Evolutionary conservation across 2,888 invertebrate genomes (phyloP).

Genomic region (Eilema griseolum): DNA sequence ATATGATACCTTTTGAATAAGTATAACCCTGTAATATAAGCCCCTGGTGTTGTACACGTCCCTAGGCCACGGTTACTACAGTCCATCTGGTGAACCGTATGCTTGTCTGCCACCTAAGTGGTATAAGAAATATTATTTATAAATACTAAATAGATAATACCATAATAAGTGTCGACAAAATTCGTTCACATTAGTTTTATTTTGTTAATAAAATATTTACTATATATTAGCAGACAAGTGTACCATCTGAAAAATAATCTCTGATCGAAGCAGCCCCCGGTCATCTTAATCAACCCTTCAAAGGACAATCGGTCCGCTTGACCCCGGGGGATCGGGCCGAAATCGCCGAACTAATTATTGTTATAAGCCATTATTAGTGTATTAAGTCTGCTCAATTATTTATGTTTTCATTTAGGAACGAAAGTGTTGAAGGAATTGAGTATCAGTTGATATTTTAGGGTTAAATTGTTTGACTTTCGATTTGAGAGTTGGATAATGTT

Average conservation of each 20-base stretch:
- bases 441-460: background rate
- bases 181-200: background rate
- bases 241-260: constrained; percentile 38
- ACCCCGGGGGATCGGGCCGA: constrained; percentile 69
- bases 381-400: constrained; percentile 72
- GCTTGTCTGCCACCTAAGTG: too few relatives aligned
- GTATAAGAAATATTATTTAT: too few relatives aligned
- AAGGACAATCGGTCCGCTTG: constrained; percentile 82
- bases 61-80: too few relatives aligned
- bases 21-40: too few relatives aligned
- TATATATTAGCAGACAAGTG: background rate
- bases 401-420: constrained; percentile 64
- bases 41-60: too few relatives aligned
- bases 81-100: too few relatives aligned
- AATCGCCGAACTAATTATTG: constrained; percentile 81
- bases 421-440: constrained; percentile 19
- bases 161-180: too few relatives aligned
- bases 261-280: constrained; percentile 65
- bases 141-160: too few relatives aligned
- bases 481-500: background rate
- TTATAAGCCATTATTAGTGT: constrained; percentile 80
- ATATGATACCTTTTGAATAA: too few relatives aligned
- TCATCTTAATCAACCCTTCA: constrained; percentile 86
- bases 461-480: background rate
- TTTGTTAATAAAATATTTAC: background rate